Evolutionary conservation across 2,113 vertebrate genomes (phyloP).

Genomic region (Apistogramma diplotaenia): DNA sequence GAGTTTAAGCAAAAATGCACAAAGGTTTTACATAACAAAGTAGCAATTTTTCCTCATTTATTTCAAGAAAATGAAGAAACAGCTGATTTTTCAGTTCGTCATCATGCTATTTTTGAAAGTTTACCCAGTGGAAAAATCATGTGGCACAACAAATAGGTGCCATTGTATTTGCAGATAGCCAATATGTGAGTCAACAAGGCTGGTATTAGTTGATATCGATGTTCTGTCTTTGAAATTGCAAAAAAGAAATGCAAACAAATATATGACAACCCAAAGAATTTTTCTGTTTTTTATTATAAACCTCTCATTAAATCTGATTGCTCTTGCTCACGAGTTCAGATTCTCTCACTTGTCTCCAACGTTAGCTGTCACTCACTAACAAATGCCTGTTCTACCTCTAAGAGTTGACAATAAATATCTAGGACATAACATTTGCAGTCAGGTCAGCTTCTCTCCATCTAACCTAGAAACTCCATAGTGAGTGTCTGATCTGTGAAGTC

Average conservation of each 20-base stretch:
- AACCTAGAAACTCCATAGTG: conserved; percentile 1
- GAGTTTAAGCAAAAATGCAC: not conserved
- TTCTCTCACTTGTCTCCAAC: not conserved
- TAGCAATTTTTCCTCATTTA: not conserved
- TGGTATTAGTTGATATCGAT: not conserved
- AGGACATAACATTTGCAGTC: not conserved
- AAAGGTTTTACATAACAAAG: not conserved
- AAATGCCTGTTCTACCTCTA: not conserved
- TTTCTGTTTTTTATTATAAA: not conserved
- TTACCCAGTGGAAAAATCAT: no score
- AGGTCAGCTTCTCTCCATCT: not conserved
- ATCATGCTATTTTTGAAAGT: no score
- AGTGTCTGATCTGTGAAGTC: not conserved
- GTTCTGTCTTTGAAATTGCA: not conserved
- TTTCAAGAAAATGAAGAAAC: not conserved
- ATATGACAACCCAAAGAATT: not conserved
- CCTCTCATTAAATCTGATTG: not conserved
- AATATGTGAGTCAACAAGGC: not conserved
- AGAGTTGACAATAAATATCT: not conserved
- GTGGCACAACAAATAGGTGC: no score
- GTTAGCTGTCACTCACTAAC: not conserved
- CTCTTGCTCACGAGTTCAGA: not conserved
- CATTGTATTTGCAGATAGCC: not conserved
- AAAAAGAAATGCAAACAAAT: not conserved
- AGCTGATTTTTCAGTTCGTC: no score